Evolutionary conservation across 2,888 invertebrate species (phyloP), one percentile per base, ranked within the genome.

Genomic region (Rhaphigaster nebulosa): DNA sequence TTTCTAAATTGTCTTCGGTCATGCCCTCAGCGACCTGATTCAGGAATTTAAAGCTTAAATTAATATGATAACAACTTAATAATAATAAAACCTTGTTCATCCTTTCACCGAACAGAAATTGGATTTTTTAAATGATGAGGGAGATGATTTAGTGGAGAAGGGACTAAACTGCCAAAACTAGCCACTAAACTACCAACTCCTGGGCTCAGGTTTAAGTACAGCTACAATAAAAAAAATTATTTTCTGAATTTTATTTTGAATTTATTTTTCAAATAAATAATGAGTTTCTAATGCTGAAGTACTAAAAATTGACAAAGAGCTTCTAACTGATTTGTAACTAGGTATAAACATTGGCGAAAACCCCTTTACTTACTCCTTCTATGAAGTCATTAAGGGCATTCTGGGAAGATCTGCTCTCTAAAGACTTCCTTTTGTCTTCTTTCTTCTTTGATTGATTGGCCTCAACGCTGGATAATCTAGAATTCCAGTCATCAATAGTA

Each of bases 401-500:
- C n/a, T 90, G 91, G 15, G 90, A 90, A 34, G 65, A 38, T 91
- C 91, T 91, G 65, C 56, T 84, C 45, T 91, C 91, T 60, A 91
- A 87, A 56, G 87, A 91, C 92, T 92, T 91, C 54, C 52, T 91
- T 90, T 91, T 91, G 70, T 90, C 91, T 90, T 90, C 91, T 90
- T 92, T 92, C 90, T 94, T 93, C 92, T 94, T 93, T 92, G 94
- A 94, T 92, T 95, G 94, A 52, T 93, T 93, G 4, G 92, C 92
- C 88, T 94, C 93, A 70, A 92, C 87, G 65, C 92, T 38, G 93
- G 93, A 84, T 29, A 96, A 93, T 87, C 95, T 94, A 4, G 94
- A 93, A 92, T 96, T 97, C 97, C 97, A 97, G n/a, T 94, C 94
- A 45, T 95, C 95, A 23, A 97, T 96, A 34, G 96, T 95, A 93